Evolutionary conservation across 2,113 vertebrate species (phyloP), one percentile per base, ranked within the genome.

Genomic region (Spea multiplicata): DNA sequence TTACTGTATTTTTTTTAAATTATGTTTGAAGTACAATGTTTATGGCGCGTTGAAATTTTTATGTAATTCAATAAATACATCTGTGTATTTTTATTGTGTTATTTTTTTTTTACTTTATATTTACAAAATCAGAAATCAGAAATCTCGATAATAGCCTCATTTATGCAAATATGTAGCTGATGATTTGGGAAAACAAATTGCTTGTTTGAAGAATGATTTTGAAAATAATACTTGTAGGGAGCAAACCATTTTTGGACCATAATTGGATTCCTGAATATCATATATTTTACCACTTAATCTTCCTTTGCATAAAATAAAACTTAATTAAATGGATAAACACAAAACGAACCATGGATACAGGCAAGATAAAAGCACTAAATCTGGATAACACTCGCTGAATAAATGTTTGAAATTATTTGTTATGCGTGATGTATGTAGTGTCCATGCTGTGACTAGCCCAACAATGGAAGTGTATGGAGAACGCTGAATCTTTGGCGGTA

Each of bases 131-230:
- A n/a, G n/a, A n/a, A n/a, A n/a, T n/a, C n/a, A n/a, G n/a, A n/a
- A n/a, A 65, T 48, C 14, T 16, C 17, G 50, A 67, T 79, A 73
- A 67, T 66, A 66, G 70, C 62, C 77, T 73, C 10, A 73, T 79
- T 73, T 73, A 72, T 57, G 30, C 55, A 73, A 67, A 46, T 49
- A 73, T 44, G 57, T 66, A 17, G 57, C 70, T 57, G 68, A 30
- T 73, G 62, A 73, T 79, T 59, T 73, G 49, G 10, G 12, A 66
- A 73, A 73, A 59, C 62, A 79, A 79, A 79, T 73, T 73, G 62
- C 76, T 78, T 72, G 59, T 79, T 73, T 79, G 77, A 66, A 73
- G 77, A 79, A 73, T 66, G 70, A 79, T 79, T 75, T 73, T 55
- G 70, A 73, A 73, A 73, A 79, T 79, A 66, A 79, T 79, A 44